A percentile compares a stretch with the other conserved stretches of the same genome.
Conservation (phyloP, 2,113 vertebrate species). For the Steatornis caripensis region DNA sequence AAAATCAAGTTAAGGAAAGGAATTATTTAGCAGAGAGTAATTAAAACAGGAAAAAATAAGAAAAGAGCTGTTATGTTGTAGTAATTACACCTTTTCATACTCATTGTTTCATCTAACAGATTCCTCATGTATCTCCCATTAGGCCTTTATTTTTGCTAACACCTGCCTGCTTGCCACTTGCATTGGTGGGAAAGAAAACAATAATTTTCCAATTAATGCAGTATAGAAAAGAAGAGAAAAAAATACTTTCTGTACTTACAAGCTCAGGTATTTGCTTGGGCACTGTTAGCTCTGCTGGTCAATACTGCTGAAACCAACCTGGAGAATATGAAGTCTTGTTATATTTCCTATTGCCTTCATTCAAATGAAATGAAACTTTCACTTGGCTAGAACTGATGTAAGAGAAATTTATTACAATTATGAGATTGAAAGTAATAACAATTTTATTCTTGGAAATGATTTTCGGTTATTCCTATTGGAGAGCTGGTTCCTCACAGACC, state of each 20-base stretch:
- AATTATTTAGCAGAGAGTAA: neutral
- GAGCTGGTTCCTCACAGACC: neutral
- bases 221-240: neutral
- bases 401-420: neutral
- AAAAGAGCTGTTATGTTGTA: neutral
- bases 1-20: neutral
- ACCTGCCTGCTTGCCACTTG: neutral
- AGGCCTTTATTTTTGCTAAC: neutral
- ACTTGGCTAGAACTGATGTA: neutral
- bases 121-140: neutral
- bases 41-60: neutral
- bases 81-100: neutral
- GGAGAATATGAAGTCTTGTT: neutral
- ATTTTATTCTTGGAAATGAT: neutral
- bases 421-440: neutral
- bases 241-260: neutral
- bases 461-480: neutral
- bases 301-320: neutral
- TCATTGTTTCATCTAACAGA: neutral
- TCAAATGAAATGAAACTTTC: neutral
- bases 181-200: neutral
- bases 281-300: accelerated
- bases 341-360: neutral
- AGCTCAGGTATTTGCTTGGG: neutral
- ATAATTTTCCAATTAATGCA: neutral